Percentiles rank a stretch among this genome's conserved stretches.
Evolutionary conservation across 2,113 vertebrate genomes (phyloP).

Genomic region (Labeo catla): DNA sequence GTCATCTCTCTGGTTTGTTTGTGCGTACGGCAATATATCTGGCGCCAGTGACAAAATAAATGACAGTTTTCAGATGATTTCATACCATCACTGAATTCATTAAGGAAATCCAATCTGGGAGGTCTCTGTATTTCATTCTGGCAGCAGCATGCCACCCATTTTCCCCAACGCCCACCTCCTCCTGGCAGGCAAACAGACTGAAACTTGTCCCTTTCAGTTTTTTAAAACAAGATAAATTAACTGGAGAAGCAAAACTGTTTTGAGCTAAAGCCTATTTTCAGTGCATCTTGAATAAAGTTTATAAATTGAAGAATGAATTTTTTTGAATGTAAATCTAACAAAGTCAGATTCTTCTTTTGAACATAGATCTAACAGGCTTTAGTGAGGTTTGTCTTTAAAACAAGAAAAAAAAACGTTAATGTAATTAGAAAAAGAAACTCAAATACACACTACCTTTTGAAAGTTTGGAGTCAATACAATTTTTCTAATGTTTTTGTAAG

Average conservation of each 20-base stretch:
- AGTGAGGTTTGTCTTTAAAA: neutral
- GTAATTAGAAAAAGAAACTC: neutral
- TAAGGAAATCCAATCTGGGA: conserved; percentile 69
- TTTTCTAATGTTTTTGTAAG: no score
- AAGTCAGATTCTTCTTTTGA: neutral
- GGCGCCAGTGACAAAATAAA: conserved; percentile 72
- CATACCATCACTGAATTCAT: conserved; percentile 73
- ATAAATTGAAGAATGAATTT: neutral
- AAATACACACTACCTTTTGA: neutral
- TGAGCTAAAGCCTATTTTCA: neutral
- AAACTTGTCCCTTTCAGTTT: neutral
- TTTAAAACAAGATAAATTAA: neutral
- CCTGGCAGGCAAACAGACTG: neutral
- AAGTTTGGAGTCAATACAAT: neutral
- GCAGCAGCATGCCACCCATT: conserved; percentile 43
- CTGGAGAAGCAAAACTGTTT: neutral
- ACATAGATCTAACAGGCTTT: neutral
- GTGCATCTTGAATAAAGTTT: neutral
- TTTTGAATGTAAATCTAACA: neutral
- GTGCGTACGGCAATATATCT: conserved; percentile 65
- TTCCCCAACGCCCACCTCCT: neutral
- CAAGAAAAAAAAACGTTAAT: neutral
- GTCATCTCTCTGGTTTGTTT: conserved; percentile 63
- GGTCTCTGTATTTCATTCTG: conserved; percentile 67
- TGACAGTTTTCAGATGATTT: conserved; percentile 68